Conservation (phyloP, 2,888 invertebrate genomes). For the Acanthosepion esculentum region DNA sequence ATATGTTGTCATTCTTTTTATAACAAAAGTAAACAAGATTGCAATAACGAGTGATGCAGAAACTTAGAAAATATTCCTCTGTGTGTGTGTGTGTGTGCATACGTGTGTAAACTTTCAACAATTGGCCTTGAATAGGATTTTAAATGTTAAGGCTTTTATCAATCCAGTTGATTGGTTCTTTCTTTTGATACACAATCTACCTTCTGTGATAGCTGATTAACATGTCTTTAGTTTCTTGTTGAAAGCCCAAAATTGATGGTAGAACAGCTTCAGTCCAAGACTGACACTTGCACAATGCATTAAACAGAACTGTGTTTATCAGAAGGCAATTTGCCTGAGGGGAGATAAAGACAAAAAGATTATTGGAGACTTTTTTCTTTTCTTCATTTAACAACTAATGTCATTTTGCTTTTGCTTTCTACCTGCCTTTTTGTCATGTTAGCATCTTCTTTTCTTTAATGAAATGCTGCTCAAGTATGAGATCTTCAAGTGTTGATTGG, state of each 20-base stretch:
- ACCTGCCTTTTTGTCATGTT: not conserved
- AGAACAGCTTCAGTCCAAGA: not conserved
- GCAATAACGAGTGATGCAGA: no score
- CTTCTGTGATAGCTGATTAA: not conserved
- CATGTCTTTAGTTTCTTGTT: not conserved
- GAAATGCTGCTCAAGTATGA: not conserved
- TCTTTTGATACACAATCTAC: not conserved
- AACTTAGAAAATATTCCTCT: no score
- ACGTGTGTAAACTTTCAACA: not conserved
- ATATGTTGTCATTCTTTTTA: no score
- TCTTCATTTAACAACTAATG: not conserved
- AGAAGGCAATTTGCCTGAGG: not conserved
- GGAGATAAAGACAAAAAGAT: not conserved
- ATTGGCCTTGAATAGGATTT: not conserved
- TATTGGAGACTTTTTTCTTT: not conserved
- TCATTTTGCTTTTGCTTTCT: not conserved
- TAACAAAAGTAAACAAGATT: no score
- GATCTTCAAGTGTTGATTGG: not conserved
- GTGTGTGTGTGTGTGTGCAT: no score
- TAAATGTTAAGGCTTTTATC: not conserved
- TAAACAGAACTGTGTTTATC: not conserved
- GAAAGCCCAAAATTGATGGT: not conserved
- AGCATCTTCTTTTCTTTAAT: not conserved
- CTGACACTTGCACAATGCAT: not conserved
- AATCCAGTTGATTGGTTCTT: no score